phyloP scores from a whole-genome alignment of 53 echinoderm and acorn worm genomes.

The Temnopleurus reevesii region DNA sequence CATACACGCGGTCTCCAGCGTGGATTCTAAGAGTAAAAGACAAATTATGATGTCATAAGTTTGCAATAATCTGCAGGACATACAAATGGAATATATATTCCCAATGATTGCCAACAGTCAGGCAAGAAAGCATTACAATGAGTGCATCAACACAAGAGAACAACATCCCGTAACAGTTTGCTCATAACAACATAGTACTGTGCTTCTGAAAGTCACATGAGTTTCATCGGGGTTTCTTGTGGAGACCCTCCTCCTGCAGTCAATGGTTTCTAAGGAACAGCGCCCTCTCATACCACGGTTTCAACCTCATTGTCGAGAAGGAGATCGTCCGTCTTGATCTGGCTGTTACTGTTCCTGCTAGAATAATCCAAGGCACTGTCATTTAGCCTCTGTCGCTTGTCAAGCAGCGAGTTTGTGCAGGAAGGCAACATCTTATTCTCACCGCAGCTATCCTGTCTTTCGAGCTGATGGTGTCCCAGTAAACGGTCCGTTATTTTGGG shows the following conservation, averaged over 20 bases:
- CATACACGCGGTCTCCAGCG: no score
- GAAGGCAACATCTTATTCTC: background rate
- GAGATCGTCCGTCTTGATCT: background rate
- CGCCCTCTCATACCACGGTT: slow-evolving; percentile 54
- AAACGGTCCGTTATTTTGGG: slow-evolving; percentile 54
- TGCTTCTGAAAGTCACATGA: slow-evolving; percentile 55
- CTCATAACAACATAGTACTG: slow-evolving; percentile 49
- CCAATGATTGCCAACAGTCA: background rate
- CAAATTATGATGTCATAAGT: background rate
- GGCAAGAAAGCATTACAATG: slow-evolving; percentile 23
- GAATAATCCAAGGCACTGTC: slow-evolving; percentile 57
- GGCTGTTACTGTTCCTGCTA: slow-evolving; percentile 41
- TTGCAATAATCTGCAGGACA: background rate
- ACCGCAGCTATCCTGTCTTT: background rate
- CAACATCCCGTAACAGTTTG: slow-evolving; percentile 25
- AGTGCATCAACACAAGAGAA: slow-evolving; percentile 42
- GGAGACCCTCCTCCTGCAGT: slow-evolving; percentile 32
- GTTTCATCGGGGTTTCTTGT: slow-evolving; percentile 27
- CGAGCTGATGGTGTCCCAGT: slow-evolving; percentile 3
- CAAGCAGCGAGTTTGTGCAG: slow-evolving; percentile 50
- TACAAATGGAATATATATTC: background rate
- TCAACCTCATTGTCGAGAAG: slow-evolving; percentile 36
- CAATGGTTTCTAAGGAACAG: slow-evolving; percentile 19
- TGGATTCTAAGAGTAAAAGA: no score
- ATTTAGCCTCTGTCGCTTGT: slow-evolving; percentile 49